phyloP scores from a whole-genome alignment of 2,888 invertebrate species.

The Habrosyne pyritoides region DNA sequence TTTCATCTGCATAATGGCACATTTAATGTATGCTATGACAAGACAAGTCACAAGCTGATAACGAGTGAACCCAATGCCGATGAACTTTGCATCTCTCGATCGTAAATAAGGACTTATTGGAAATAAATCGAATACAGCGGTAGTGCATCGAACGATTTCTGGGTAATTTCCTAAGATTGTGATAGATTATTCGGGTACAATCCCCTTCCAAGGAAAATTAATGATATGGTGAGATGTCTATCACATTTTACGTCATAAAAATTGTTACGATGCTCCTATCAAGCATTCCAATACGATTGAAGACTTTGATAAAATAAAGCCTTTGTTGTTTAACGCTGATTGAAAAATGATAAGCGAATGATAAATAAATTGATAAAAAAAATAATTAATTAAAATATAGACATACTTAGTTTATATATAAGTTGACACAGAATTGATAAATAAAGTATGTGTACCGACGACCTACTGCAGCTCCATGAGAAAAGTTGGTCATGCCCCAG shows the following conservation, averaged over 20 bases:
- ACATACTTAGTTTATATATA: neutral
- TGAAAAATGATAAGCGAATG: neutral
- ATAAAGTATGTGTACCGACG: neutral
- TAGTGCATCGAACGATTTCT: neutral
- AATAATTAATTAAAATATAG: neutral
- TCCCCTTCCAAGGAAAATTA: neutral
- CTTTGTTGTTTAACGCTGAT: neutral
- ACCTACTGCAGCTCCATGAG: no score
- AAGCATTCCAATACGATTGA: neutral
- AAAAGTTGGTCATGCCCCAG: constrained; percentile 6
- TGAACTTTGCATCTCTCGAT: constrained; percentile 26
- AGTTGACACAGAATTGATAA: neutral
- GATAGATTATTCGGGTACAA: neutral
- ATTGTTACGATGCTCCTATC: neutral
- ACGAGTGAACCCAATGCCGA: constrained; percentile 23
- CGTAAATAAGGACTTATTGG: neutral
- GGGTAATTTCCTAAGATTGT: constrained; percentile 1
- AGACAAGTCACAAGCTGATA: constrained; percentile 25
- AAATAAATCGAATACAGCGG: constrained; percentile 1
- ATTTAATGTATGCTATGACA: constrained; percentile 1
- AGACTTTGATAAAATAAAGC: neutral
- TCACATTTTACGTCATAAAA: neutral
- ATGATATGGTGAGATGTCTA: neutral
- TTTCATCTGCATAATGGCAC: constrained; percentile 12
- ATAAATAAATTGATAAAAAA: neutral